Conservation (phyloP, 2,113 vertebrate genomes). For the Trichomycterus rosablanca region DNA sequence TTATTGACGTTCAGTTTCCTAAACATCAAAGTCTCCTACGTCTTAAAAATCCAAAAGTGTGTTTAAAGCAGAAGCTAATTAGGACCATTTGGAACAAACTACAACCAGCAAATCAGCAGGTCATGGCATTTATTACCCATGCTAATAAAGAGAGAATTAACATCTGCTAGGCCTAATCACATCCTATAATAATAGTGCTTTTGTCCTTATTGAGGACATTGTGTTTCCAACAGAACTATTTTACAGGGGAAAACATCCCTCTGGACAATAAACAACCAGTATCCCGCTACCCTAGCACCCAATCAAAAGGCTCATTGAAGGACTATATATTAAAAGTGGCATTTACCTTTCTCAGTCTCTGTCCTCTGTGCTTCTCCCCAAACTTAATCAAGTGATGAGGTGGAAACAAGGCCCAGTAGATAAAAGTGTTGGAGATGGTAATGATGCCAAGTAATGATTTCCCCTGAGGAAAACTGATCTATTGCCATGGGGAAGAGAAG, state of each 20-base stretch:
- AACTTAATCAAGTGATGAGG: conserved; percentile 83
- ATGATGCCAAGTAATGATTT: conserved; percentile 97
- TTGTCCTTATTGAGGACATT: conserved; percentile 25
- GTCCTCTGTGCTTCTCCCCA: conserved; percentile 38
- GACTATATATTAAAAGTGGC: conserved; percentile 49
- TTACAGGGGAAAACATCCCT: conserved; percentile 23
- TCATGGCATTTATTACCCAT: conserved; percentile 46
- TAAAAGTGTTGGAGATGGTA: conserved; percentile 90
- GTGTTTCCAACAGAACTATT: conserved; percentile 7
- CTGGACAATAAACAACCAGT: conserved; percentile 32
- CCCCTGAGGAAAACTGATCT: conserved; percentile 91
- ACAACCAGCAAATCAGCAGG: conserved; percentile 38
- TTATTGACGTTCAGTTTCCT: not conserved
- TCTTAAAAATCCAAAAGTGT: too few relatives aligned
- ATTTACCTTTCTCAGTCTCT: conserved; percentile 41
- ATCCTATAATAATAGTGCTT: conserved; percentile 27
- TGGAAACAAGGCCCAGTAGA: conserved; percentile 85
- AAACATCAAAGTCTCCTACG: not conserved
- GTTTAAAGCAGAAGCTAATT: conserved; percentile 17
- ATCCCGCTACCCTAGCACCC: conserved; percentile 37
- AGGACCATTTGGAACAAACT: conserved; percentile 35
- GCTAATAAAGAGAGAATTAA: conserved; percentile 50
- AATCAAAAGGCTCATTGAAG: conserved; percentile 45
- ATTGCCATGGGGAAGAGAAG: conserved; percentile 82
- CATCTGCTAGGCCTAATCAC: conserved; percentile 44